phyloP scores from a whole-genome alignment of 2,797 vertebrate species.

The Characodon lateralis region DNA sequence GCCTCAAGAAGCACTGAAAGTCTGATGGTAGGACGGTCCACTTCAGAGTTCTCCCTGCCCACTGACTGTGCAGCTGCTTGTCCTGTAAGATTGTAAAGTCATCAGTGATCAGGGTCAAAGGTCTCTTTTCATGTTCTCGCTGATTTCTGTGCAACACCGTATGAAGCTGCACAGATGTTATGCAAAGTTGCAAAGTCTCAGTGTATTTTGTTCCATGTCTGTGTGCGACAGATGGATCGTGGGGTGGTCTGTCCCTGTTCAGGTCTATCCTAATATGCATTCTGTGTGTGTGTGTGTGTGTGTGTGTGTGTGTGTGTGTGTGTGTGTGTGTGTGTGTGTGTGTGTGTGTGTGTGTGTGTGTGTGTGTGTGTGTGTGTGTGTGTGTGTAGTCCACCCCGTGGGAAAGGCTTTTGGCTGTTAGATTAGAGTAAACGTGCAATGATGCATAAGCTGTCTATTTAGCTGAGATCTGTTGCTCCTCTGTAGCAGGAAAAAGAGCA shows the following conservation, averaged over 20 bases:
- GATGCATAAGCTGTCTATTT: conserved; percentile 65
- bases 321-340: conserved; percentile 22
- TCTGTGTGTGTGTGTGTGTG: neutral
- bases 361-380: conserved; percentile 16
- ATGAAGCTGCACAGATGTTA: conserved; percentile 54
- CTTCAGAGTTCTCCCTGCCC: neutral
- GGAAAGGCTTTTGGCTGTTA: conserved; percentile 66
- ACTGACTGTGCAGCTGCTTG: conserved; percentile 29
- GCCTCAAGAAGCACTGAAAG: neutral
- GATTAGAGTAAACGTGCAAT: conserved; percentile 58
- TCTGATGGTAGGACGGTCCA: conserved; percentile 10
- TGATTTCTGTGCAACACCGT: conserved; percentile 37
- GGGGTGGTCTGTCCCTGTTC: conserved; percentile 26
- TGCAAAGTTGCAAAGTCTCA: conserved; percentile 12
- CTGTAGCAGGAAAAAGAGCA: conserved; percentile 11
- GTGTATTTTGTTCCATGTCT: conserved; percentile 9
- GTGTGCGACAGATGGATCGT: conserved; percentile 48
- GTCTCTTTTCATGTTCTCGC: conserved; percentile 39
- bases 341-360: neutral
- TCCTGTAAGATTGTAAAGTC: conserved; percentile 7
- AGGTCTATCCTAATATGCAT: neutral
- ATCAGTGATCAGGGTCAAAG: conserved; percentile 51
- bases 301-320: neutral
- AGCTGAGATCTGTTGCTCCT: conserved; percentile 52
- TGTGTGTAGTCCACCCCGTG: conserved; percentile 59